phyloP scores from a whole-genome alignment of 1,140 invertebrate species.

The Drosophila bifasciata region DNA sequence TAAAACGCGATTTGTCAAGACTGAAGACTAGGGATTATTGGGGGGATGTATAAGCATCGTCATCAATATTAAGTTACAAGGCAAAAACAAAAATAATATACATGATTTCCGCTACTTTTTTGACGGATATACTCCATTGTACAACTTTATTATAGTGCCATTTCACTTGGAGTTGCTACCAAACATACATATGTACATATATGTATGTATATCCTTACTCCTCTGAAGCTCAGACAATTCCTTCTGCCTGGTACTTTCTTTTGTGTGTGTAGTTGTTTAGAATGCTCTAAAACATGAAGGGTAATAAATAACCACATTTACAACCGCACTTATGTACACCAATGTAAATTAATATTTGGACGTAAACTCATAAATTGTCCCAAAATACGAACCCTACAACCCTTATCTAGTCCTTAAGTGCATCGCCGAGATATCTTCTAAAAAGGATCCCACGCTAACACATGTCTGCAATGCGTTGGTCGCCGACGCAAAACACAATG shows the following conservation, averaged over 20 bases:
- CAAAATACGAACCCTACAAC: no score
- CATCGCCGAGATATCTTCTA: no score
- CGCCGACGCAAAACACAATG: no score
- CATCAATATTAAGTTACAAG: slow-evolving; percentile 43
- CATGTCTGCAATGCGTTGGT: no score
- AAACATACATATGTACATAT: slow-evolving; percentile 18
- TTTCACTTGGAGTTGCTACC: slow-evolving; percentile 29
- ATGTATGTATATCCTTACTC: slow-evolving; percentile 20
- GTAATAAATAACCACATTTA: no score
- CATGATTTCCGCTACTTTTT: slow-evolving; percentile 48
- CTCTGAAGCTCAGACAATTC: not conserved
- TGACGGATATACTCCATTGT: slow-evolving; percentile 53
- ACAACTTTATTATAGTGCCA: slow-evolving; percentile 36
- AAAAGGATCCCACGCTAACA: no score
- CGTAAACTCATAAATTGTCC: no score
- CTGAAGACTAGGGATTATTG: slow-evolving; percentile 25
- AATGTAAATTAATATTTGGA: no score
- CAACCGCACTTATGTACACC: no score
- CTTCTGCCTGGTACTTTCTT: slow-evolving; percentile 4
- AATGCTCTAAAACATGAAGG: no score
- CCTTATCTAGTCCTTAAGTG: no score
- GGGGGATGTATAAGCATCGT: slow-evolving; percentile 26
- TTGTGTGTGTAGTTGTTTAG: no score
- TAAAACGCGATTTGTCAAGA: slow-evolving; percentile 41
- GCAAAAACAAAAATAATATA: not conserved